Evolutionary conservation across 1,140 invertebrate genomes (phyloP), one percentile per base, ranked within the genome.

Genomic region (Daktulosphaira vitifoliae): DNA sequence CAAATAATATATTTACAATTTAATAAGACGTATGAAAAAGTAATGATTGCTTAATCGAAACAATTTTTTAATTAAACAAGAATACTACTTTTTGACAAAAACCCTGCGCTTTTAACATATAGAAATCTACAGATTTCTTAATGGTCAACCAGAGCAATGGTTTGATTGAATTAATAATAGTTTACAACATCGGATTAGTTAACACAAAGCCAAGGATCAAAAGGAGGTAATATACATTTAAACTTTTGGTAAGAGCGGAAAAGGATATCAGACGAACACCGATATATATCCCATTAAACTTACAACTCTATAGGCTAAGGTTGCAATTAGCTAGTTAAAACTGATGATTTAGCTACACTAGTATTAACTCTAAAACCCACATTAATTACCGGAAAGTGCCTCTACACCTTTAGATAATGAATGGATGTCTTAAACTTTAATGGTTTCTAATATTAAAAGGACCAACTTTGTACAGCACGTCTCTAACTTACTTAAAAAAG

Each of bases 141-240:
- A 33, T 39, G 56, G 56, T 62, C 56, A 48, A 16, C 15, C 11
- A 5, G 13, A 33, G 16, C 26, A 16, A 37, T 4, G 51, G 51
- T 33, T 5, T 26, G 56, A 62, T 48, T 62, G 56, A 62, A 62
- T 62, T 62, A 48, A 62, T 62, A 62, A 62, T 48, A 62, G 56
- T 62, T 62, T 62, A 48, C 56, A 62, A 33, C 42, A 18, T 11
- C 56, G 26, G 42, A 62, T 62, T 62, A 62, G 42, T 46, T 48
- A 42, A 42, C 56, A 62, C 56, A 62, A 62, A 33, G 46, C 39
- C 42, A 15, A 26, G 13, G 15, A 8, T 46, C 23, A 6, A n/a
- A 23, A 26, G 11, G 23, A 5, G 9, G 33, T 25, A 16, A 37
- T n/a, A 29, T 4, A 16, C 11, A 7, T 33, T 62, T 62, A 62